Conservation (phyloP, 2,888 invertebrate species). For the Pachymerium ferrugineum region DNA sequence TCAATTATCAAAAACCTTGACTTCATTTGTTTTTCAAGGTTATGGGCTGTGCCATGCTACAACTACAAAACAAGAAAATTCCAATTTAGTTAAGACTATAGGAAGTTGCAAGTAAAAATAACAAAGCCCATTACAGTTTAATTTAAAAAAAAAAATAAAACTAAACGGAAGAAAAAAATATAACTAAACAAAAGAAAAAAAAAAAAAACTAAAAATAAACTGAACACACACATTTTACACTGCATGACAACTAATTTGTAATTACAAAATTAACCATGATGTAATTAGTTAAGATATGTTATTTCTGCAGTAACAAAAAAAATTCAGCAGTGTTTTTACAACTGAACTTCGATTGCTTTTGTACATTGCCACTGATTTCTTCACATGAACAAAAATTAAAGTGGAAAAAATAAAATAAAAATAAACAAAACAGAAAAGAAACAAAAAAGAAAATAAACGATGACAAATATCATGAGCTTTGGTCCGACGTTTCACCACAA, state of each 20-base stretch:
- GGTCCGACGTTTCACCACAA: not conserved
- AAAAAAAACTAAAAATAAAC: not conserved
- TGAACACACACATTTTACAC: not conserved
- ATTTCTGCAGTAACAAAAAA: not conserved
- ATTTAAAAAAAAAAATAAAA: too few relatives aligned
- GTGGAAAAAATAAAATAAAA: not conserved
- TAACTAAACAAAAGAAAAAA: not conserved
- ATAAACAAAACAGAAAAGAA: not conserved
- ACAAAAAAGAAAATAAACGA: not conserved
- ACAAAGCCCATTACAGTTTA: not conserved
- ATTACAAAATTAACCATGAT: not conserved
- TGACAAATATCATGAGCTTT: not conserved
- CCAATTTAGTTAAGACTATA: too few relatives aligned
- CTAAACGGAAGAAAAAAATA: too few relatives aligned
- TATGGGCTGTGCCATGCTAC: not conserved
- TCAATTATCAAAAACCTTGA: too few relatives aligned
- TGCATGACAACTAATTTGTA: not conserved
- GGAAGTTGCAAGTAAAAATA: too few relatives aligned
- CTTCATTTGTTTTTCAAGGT: too few relatives aligned
- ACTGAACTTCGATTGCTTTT: not conserved
- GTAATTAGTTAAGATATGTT: not conserved
- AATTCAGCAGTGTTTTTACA: not conserved
- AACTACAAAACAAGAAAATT: too few relatives aligned
- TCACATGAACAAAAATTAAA: not conserved
- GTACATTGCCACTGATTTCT: slow-evolving; percentile 7